Conservation (phyloP, 2,888 invertebrate genomes). For the Erebia aethiops region DNA sequence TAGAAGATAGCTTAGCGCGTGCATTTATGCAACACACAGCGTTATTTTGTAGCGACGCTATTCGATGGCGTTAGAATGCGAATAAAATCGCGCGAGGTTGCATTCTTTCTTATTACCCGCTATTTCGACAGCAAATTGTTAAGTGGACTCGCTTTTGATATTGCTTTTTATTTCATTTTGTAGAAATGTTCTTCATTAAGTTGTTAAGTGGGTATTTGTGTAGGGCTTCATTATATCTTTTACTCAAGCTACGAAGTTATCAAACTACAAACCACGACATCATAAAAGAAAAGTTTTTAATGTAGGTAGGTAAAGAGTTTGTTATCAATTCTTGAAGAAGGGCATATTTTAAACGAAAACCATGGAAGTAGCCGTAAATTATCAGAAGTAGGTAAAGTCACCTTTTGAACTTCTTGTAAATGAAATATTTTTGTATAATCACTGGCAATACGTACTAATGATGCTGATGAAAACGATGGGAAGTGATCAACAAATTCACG, state of each 20-base stretch:
- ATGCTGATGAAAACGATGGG: neutral
- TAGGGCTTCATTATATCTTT: neutral
- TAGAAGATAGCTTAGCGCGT: constrained; percentile 51
- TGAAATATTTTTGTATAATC: neutral
- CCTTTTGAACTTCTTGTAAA: neutral
- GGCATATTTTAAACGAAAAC: neutral
- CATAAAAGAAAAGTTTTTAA: too few species aligned
- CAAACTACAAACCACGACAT: too few species aligned
- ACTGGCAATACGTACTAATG: neutral
- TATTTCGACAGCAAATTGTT: constrained; percentile 20
- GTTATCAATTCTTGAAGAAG: too few species aligned
- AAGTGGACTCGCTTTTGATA: neutral
- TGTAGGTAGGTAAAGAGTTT: too few species aligned
- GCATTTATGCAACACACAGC: constrained; percentile 54
- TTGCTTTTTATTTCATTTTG: constrained; percentile 4
- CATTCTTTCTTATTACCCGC: constrained; percentile 28
- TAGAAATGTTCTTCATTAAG: neutral
- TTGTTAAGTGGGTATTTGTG: neutral
- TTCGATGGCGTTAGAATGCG: constrained; percentile 43
- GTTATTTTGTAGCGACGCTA: constrained; percentile 45
- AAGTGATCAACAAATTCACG: neutral
- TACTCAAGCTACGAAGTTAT: neutral
- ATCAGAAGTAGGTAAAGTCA: neutral
- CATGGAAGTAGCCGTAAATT: neutral
- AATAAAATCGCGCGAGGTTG: constrained; percentile 36